Evolutionary conservation across 2,113 vertebrate species (phyloP), one percentile per base, ranked within the genome.

Genomic region (Picathartes gymnocephalus): DNA sequence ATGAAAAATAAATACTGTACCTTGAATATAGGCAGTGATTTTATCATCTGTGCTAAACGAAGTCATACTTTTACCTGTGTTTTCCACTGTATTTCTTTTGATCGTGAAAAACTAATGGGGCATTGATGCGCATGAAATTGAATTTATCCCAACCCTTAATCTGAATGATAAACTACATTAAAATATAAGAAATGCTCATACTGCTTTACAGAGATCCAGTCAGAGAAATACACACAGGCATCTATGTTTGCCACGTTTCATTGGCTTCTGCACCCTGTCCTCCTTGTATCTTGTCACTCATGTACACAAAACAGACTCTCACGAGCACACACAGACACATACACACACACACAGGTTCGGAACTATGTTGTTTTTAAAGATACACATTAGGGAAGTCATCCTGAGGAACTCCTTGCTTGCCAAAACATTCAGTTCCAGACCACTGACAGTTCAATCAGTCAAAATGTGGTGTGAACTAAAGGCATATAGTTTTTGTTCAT

Each of bases 41-140:
- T 92, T 94, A 96, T 95, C 86, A 97, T 86, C 94, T 88, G 65
- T 87, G 47, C 33, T 80, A 90, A 92, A 12, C 7, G 15, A 94
- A 96, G 66, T 48, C 2, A 61, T 56, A 50, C 81, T 96, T 96
- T 83, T 76, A 93, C 39, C 42, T 91, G 20, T 93, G 31, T 79
- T 94, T 95, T 91, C 65, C 27, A 28, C 11, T 27, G 7, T 56
- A 78, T 54, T 93, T 92, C 37, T 78, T 92, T 54, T 92, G 30
- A 81, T 65, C 8, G 10, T 51, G 16, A 58, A 88, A 91, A 77
- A 40, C 37, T 70, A 73, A 82, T 48, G 31, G 22, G n/a, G 9
- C 22, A 84, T 47, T 45, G 58, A 54, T 78, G 23, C 19, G 79
- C n/a, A 53, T 37, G 47, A 91, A 83, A 51, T 4, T 51, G 27